Evolutionary conservation across 2,113 vertebrate genomes (phyloP).

Genomic region (Mirza zaza): DNA sequence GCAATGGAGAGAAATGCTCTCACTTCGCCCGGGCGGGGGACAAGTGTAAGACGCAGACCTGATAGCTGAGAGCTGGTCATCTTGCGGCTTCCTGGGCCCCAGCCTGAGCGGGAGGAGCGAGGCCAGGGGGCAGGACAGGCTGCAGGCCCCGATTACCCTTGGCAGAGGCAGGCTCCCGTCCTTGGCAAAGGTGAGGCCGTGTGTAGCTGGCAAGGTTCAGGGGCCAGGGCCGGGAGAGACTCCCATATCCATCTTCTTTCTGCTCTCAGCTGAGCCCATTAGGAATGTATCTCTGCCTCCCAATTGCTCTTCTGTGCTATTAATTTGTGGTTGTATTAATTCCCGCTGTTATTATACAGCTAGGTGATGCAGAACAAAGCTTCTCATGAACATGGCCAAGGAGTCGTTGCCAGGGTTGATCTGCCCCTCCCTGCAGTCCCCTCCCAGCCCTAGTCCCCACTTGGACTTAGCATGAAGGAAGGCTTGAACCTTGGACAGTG

Average conservation of each 20-base stretch:
- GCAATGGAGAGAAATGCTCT: constrained; percentile 61
- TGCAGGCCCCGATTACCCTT: neutral
- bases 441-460: neutral
- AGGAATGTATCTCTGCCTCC: constrained; percentile 70
- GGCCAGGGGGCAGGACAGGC: constrained; percentile 39
- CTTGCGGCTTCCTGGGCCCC: neutral
- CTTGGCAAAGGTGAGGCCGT: constrained; percentile 63
- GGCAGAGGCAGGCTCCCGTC: neutral
- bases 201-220: constrained; percentile 59
- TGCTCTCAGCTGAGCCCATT: constrained; percentile 44
- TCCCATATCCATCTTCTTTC: neutral
- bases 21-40: constrained; percentile 18
- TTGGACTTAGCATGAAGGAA: neutral
- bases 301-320: constrained; percentile 75
- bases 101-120: accelerated
- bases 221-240: neutral
- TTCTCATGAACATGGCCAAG: constrained; percentile 86
- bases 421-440: neutral
- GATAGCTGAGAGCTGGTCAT: neutral
- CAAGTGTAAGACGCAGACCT: neutral
- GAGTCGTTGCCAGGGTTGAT: constrained; percentile 72
- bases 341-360: constrained; percentile 81
- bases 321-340: constrained; percentile 78
- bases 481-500: neutral
- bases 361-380: constrained; percentile 87